Base-by-base conservation (phyloP, 2,888 invertebrate species). In the Crioceris asparagi region DNA sequence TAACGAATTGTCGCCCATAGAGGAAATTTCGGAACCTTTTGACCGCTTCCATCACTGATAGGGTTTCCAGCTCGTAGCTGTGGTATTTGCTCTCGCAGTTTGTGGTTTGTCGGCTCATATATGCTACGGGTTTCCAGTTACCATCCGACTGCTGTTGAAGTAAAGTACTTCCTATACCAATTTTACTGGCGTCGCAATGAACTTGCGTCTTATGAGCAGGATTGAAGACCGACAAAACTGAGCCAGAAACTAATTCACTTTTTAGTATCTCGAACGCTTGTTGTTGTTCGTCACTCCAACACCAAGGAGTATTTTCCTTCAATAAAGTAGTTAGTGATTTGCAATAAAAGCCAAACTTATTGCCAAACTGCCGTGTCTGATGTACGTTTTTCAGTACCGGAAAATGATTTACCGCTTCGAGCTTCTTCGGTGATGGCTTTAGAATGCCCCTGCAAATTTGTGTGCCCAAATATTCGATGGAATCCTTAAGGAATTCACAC, bases 151-250 rank as follows among this genome's bases (percentile, higher is more conserved):
- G 46, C 32, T 38, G 32, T 40, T 54, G 54, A 8, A 53, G 8
- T 12, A 54, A 21, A 5, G 49, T 44, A 4, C 39, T 54, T 3
- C 44, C 52, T 10, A 52, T 12, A 1, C 54, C 52, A 7, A 29
- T 6, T 17, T 40, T 32, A 23, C 50, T 48, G 3, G 52, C 51
- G 35, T 51, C 51, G 2, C 49, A 50, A 32, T 53, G 51, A 5
- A 50, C 2, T 32, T 50, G 44, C 2, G 46, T 54, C 36, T 40
- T 2, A n/a, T 17, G 11, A 4, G 1, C n/a, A 4, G 37, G 35
- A 14, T 37, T 16, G 11, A 35, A 44, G 3, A 21, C 10, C 10
- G 21, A 7, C 10, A 21, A 21, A 21, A 21, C 21, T 7, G 21
- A 10, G 6, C 10, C 10, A 21, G 6, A 7, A 6, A 21, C 10